These are phyloP conservation scores for Dromiciops gliroides DNA, from an alignment of 2,113 vertebrate species.

Conservation along the genomic window DNA sequence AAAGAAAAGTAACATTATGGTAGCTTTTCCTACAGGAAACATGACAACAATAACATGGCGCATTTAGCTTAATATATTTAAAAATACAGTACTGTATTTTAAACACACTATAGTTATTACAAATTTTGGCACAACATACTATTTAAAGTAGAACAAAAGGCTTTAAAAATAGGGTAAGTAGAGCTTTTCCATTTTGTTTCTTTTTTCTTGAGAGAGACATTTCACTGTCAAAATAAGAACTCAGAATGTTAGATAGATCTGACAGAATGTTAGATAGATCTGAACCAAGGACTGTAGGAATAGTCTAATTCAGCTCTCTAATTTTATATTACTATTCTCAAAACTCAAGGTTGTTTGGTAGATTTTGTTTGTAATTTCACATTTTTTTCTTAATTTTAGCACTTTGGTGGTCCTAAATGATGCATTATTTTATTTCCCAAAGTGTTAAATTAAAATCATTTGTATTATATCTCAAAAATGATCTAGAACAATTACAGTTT, in stretches of 20 bases:
- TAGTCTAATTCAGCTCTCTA: not conserved
- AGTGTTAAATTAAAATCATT: slow-evolving; percentile 9
- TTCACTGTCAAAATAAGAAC: not conserved
- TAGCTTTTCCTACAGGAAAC: not conserved
- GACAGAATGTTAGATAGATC: no score
- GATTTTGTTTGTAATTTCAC: not conserved
- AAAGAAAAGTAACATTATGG: not conserved
- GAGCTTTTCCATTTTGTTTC: not conserved
- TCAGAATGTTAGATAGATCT: not conserved
- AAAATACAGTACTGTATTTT: not conserved
- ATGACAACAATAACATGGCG: not conserved
- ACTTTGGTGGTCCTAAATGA: not conserved
- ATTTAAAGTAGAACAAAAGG: slow-evolving; percentile 17
- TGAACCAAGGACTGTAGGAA: not conserved
- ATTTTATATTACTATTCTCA: not conserved
- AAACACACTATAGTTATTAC: slow-evolving; percentile 12
- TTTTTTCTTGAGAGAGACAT: not conserved
- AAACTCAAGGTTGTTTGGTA: not conserved
- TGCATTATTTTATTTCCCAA: not conserved
- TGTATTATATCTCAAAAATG: slow-evolving; percentile 21
- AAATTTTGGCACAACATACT: slow-evolving; percentile 3
- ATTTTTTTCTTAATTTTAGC: not conserved
- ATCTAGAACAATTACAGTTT: not conserved
- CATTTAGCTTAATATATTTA: not conserved
- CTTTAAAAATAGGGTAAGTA: slow-evolving; percentile 21